phyloP scores from a whole-genome alignment of 37 sponge, comb jelly and placozoan genomes.

The Chondrosia reniformis region DNA sequence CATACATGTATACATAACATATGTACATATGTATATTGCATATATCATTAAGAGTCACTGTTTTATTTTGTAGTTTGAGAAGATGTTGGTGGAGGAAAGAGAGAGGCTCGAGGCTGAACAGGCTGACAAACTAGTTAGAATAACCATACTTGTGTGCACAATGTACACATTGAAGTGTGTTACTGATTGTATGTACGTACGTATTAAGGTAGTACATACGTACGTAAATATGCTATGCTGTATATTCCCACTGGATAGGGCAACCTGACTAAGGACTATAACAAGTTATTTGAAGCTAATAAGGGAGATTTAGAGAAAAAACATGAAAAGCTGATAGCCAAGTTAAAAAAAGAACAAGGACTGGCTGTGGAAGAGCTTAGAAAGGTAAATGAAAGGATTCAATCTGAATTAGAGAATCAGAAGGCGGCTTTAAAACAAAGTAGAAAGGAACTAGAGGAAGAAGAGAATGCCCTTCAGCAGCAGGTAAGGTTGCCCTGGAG shows the following conservation, averaged over 20 bases:
- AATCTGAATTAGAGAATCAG: slow-evolving; percentile 18
- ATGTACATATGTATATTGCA: neutral
- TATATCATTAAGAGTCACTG: too few relatives aligned
- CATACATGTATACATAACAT: neutral
- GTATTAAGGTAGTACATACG: neutral
- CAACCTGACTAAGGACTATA: too few relatives aligned
- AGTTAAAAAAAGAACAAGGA: neutral
- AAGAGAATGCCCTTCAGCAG: neutral
- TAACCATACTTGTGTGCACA: too few relatives aligned
- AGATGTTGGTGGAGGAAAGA: too few relatives aligned
- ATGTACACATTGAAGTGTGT: too few relatives aligned
- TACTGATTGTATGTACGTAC: too few relatives aligned
- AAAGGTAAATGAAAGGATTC: slow-evolving; percentile 7
- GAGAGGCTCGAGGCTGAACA: too few relatives aligned
- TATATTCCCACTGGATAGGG: too few relatives aligned
- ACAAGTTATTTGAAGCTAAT: too few relatives aligned
- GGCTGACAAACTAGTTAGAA: too few relatives aligned
- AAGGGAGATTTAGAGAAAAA: neutral
- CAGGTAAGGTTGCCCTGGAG: neutral
- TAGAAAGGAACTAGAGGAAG: neutral
- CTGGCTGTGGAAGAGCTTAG: slow-evolving; percentile 3
- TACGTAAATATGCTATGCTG: neutral
- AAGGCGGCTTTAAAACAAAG: too few relatives aligned
- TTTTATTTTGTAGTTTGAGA: too few relatives aligned
- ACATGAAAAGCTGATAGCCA: neutral